Percentiles rank a stretch among this genome's conserved stretches.
These are phyloP conservation scores for Sitophilus oryzae DNA, from an alignment of 1,140 invertebrate species.

Conservation along the genomic window DNA sequence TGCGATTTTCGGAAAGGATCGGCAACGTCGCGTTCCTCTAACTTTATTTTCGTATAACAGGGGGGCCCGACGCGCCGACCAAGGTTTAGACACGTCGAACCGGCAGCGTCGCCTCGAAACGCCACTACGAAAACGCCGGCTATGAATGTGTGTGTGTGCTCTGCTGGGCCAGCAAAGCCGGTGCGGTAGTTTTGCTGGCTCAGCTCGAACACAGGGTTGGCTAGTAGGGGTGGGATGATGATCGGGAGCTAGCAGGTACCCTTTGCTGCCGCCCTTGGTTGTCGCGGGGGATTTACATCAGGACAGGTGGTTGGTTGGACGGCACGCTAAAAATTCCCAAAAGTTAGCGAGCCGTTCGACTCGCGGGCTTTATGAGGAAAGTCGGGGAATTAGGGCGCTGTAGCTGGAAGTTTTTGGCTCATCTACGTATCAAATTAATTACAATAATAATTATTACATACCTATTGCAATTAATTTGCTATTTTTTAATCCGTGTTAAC, in stretches of 20 bases:
- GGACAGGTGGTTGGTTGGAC: slow-evolving; percentile 5
- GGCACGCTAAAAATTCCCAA: neutral
- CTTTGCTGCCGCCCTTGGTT: neutral
- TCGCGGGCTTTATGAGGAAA: no score
- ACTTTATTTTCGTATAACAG: neutral
- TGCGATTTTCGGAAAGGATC: no score
- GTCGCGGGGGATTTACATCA: neutral
- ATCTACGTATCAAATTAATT: no score
- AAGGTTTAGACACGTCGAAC: slow-evolving; percentile 38
- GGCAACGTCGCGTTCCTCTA: neutral
- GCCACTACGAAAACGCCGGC: neutral
- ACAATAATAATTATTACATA: no score
- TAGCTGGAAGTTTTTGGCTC: no score
- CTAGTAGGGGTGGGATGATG: no score
- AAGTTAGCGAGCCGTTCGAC: neutral
- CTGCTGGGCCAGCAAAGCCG: slow-evolving; percentile 26
- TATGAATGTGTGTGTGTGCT: neutral
- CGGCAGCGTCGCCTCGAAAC: slow-evolving; percentile 32
- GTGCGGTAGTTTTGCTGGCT: slow-evolving; percentile 13
- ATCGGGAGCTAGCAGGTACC: no score
- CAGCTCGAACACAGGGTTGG: slow-evolving; percentile 3
- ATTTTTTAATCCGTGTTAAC: no score
- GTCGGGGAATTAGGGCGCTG: no score
- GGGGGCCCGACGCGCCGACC: slow-evolving; percentile 34
- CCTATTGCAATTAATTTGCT: no score